phyloP scores from a whole-genome alignment of 2,113 vertebrate species.

The Corythoichthys intestinalis region DNA sequence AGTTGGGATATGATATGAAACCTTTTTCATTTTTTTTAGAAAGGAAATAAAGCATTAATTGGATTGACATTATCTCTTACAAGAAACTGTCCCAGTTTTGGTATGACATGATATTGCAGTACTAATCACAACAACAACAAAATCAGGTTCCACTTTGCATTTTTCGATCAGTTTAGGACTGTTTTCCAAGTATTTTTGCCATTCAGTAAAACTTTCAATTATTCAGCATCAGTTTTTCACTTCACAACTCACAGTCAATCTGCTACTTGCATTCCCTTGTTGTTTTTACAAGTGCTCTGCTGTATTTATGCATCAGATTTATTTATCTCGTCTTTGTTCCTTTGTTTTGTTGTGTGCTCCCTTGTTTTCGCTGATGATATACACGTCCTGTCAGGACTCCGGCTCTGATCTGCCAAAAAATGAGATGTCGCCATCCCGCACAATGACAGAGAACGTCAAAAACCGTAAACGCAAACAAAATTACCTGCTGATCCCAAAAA shows the following conservation, averaged over 20 bases:
- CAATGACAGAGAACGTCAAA: not conserved
- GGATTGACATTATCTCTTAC: too few relatives aligned
- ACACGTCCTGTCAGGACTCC: not conserved
- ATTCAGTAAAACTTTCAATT: not conserved
- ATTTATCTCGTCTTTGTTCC: not conserved
- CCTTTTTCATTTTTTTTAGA: too few relatives aligned
- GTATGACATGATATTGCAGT: too few relatives aligned
- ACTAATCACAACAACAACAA: too few relatives aligned
- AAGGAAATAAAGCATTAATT: too few relatives aligned
- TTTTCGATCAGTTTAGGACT: too few relatives aligned
- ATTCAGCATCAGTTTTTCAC: not conserved
- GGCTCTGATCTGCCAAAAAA: conserved; percentile 2
- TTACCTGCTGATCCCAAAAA: not conserved
- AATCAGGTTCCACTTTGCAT: too few relatives aligned
- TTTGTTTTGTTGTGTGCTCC: not conserved
- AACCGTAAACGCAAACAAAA: not conserved
- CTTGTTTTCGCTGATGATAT: not conserved
- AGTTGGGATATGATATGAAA: too few relatives aligned
- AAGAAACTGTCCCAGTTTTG: too few relatives aligned
- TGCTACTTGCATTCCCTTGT: not conserved
- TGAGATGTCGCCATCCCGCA: not conserved
- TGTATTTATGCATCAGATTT: not conserved
- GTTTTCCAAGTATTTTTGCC: not conserved
- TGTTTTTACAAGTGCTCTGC: not conserved
- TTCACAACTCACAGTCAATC: not conserved